Evolutionary conservation across 2,888 invertebrate species (phyloP), one percentile per base, ranked within the genome.

Genomic region (Eupeodes luniger): DNA sequence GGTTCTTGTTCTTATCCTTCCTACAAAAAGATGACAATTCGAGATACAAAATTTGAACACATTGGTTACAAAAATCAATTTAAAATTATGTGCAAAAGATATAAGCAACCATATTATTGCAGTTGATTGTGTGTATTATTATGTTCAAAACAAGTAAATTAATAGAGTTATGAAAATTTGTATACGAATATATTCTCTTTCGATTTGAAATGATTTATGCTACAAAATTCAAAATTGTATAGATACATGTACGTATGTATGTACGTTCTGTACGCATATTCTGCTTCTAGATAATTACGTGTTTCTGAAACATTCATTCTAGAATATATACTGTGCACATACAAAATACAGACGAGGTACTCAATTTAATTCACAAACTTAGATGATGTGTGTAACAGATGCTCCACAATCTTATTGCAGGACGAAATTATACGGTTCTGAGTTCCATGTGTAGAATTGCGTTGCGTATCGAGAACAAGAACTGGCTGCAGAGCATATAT

Each of bases 281-380:
- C 57, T 67, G 49, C 61, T 62, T 55, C 57, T 67, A 40, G 59
- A 40, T 72, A 85, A 61, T 72, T 77, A 85, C 78, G 74, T 72
- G 81, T 55, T 62, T 12, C 19, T 47, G 51, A 34, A 70, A 57
- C 77, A 74, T 16, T 44, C 36, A 69, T 34, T 55, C 19, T 14
- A n/a, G 6, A 16, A 40, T 49, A 27, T 34, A 44, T 3, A 27
- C 27, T 55, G 27, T 19, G 16, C 3, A 36, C 44, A 53, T 19
- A 36, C 3, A 19, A 27, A 44, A 16, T 72, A 40, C 40, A 40
- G 40, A 40, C 5, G 40, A 40, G 67, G 4, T 79, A 44, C 16
- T 34, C 77, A 78, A 85, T 85, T 85, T 55, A 78, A 74, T 81
- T 81, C 77, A 27, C 74, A 69, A 81, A 81, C 77, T 77, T 67